Conservation (phyloP, 2,113 vertebrate genomes). For the Lagopus leucura region DNA sequence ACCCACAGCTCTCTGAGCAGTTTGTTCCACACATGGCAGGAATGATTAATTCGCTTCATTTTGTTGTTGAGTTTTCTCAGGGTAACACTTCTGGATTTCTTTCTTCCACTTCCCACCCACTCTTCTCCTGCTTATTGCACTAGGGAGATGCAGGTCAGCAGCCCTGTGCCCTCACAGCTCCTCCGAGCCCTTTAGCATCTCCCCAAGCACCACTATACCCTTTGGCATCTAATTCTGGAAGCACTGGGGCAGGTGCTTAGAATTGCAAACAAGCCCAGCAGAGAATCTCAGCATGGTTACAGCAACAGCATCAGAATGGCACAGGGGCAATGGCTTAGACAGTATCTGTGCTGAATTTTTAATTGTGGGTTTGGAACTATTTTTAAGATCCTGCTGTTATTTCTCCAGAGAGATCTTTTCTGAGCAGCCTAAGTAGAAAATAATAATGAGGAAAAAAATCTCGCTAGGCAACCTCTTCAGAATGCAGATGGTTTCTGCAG, state of each 20-base stretch:
- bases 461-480: constrained; percentile 69
- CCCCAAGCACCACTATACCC: accelerated
- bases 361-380: constrained; percentile 55
- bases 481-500: constrained; percentile 64
- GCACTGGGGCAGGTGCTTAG: neutral
- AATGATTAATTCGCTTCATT: neutral
- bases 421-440: constrained; percentile 55
- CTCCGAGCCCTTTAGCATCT: neutral
- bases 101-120: neutral
- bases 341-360: constrained; percentile 56
- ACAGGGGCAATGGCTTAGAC: neutral
- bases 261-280: neutral
- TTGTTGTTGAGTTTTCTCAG: neutral
- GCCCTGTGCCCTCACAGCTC: neutral
- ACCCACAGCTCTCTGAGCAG: no score
- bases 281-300: neutral
- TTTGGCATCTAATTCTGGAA: neutral
- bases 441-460: constrained; percentile 50
- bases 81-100: neutral
- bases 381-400: constrained; percentile 50
- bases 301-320: neutral
- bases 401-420: constrained; percentile 62
- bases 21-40: neutral
- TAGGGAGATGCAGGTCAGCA: neutral
- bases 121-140: neutral